Base-by-base conservation (phyloP, 2,113 vertebrate species). In the Xenopus borealis region DNA sequence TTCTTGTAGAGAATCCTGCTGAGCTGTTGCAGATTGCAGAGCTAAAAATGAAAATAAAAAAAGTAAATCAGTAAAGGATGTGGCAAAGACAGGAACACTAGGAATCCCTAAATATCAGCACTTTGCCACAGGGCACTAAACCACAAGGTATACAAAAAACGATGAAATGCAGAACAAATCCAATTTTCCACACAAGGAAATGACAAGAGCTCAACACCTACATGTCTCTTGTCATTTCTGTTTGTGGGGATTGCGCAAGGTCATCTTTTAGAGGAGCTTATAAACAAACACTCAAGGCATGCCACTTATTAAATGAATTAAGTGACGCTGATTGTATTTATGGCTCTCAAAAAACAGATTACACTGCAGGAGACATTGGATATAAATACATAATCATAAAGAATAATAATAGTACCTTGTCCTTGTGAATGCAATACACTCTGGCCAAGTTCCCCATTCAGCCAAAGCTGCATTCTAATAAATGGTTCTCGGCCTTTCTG, bases 391-490 rank as follows among this genome's bases (percentile, higher is more conserved):
- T 50, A 16, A 50, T 50, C 2, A 50, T 2, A 50, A 50, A 50
- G 19, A 11, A 23, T 86, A 78, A n/a, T 55, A 78, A 81, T 79
- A 78, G 88, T 86, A 93, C 92, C 91, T 92, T 91, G 89, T 84
- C 93, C 91, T 81, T 94, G 93, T 75, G 92, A 88, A 0, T 91
- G 92, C 81, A 95, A 86, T 82, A 94, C 92, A 20, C 89, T 92
- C 83, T 94, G 93, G 78, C 94, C 93, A 82, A 95, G 94, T 84
- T 98, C 95, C 75, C 95, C 95, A n/a, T 96, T 96, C 81, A 97
- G 91, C 96, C 96, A 98, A 72, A 96, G 92, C 87, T 97, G 96
- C 94, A 96, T 97, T 81, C 95, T 94, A 85, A 96, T 95, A 89
- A 95, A 98, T 79, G 95, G 94, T 87, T 98, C 96, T 52, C 95